Evolutionary conservation across 2,888 invertebrate species (phyloP), one percentile per base, ranked within the genome.

Genomic region (Drosophila affinis): DNA sequence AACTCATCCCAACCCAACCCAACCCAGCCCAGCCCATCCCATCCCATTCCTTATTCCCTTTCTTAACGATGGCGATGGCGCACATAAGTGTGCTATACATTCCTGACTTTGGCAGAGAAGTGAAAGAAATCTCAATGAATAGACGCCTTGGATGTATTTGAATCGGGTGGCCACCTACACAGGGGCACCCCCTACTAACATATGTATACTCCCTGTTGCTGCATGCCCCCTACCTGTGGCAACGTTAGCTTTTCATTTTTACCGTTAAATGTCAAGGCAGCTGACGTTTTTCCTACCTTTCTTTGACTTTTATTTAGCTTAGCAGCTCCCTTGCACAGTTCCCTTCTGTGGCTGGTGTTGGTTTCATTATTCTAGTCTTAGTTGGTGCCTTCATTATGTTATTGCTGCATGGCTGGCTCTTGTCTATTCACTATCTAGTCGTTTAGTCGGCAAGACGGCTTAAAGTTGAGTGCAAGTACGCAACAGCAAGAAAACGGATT

Each of bases 261-360:
- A 55, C 68, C 72, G 72, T 75, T 81, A 76, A 81, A 76, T 81
- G 79, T 77, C 82, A 82, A 79, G 85, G 82, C 74, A 81, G 77
- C 62, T 64, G 69, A 54, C 62, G 68, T 53, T 65, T 56, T 79
- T 55, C 67, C 46, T 44, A 46, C 51, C 56, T 59, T 62, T 54
- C 53, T 62, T 27, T 9, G 44, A 5, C n/a, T 21, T 21, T 34
- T 27, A 10, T 32, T 52, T 45, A 17, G 46, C 39, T 27, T 53
- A 27, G 27, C 44, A 17, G 18, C 44, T 24, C 58, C 56, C 45
- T 24, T 34, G 45, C 45, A 39, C 24, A 24, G 24, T 3, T 4
- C 5, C 53, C 52, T 32, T 67, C 57, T 59, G 48, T 58, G 73
- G 62, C 70, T 78, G 45, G 77, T 77, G 63, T 70, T 62, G 55